phyloP scores from a whole-genome alignment of 2,797 vertebrate species.

The Avahi laniger region DNA sequence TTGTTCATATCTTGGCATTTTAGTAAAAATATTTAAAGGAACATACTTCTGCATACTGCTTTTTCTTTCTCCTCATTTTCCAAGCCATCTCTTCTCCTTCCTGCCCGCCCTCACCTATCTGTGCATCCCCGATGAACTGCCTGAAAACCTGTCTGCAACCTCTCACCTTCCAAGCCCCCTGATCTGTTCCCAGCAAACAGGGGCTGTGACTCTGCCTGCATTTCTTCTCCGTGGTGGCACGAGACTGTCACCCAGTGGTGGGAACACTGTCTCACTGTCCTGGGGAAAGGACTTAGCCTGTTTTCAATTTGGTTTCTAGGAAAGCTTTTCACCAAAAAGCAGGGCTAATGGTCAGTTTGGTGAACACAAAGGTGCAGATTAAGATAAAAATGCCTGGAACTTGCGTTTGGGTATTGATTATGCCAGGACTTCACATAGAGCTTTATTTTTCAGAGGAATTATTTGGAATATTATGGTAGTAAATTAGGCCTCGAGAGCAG shows the following conservation, averaged over 20 bases:
- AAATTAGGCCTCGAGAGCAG: not conserved
- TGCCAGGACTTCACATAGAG: not conserved
- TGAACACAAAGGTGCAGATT: not conserved
- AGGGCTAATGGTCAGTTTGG: not conserved
- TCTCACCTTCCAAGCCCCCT: not conserved
- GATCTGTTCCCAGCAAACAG: not conserved
- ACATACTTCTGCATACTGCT: not conserved
- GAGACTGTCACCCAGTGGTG: not conserved
- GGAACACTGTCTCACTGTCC: not conserved
- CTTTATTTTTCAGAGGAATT: not conserved
- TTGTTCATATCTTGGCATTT: not conserved
- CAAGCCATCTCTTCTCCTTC: not conserved
- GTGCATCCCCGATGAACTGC: not conserved
- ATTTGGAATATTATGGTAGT: not conserved
- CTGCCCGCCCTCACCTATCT: not conserved
- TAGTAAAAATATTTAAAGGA: not conserved
- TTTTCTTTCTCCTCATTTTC: not conserved
- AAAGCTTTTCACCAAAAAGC: not conserved
- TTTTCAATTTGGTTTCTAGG: not conserved
- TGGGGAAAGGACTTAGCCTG: not conserved
- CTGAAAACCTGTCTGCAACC: not conserved
- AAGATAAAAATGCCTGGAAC: not conserved
- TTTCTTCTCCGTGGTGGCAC: fast-evolving
- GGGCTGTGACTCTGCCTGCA: not conserved
- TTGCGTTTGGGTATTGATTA: not conserved